Evolutionary conservation across 1,140 invertebrate species (phyloP).

Genomic region (Platorchestia sp.): DNA sequence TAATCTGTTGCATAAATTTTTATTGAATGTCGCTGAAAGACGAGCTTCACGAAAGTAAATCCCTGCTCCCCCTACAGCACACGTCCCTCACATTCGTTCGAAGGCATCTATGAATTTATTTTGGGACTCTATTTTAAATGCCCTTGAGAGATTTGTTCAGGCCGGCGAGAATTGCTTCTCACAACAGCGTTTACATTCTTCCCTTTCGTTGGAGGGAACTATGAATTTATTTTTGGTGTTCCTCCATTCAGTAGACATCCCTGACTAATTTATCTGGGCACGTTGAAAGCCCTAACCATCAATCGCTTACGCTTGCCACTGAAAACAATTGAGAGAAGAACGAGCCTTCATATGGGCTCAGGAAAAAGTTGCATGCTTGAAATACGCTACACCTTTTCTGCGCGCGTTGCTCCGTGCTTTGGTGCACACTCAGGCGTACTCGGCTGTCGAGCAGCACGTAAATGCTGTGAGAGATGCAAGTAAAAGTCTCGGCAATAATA

Average conservation of each 20-base stretch:
- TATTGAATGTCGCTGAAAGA: not conserved
- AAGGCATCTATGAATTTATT: conserved; percentile 41
- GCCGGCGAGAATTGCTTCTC: not conserved
- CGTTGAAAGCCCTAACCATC: conserved; percentile 54
- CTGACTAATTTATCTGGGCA: conserved; percentile 49
- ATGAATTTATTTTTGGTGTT: conserved; percentile 30
- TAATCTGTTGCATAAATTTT: not conserved
- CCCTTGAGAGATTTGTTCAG: not conserved
- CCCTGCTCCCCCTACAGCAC: not conserved
- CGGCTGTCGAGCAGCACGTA: not conserved
- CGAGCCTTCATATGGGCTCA: conserved; percentile 37
- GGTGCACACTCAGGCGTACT: too few species aligned
- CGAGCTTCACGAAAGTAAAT: not conserved
- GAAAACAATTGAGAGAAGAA: conserved; percentile 52
- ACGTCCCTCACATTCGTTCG: not conserved
- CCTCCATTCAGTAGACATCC: conserved; percentile 48
- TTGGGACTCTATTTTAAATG: not conserved
- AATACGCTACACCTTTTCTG: not conserved
- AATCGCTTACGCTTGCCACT: conserved; percentile 54
- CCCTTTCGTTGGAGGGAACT: not conserved
- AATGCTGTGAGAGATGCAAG: not conserved
- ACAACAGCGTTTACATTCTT: not conserved
- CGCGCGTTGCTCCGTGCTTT: not conserved
- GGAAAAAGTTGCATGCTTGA: not conserved
- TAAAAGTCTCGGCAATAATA: not conserved